Evolutionary conservation across 2,888 invertebrate genomes (phyloP).

Genomic region (Zygogramma bicolorata): DNA sequence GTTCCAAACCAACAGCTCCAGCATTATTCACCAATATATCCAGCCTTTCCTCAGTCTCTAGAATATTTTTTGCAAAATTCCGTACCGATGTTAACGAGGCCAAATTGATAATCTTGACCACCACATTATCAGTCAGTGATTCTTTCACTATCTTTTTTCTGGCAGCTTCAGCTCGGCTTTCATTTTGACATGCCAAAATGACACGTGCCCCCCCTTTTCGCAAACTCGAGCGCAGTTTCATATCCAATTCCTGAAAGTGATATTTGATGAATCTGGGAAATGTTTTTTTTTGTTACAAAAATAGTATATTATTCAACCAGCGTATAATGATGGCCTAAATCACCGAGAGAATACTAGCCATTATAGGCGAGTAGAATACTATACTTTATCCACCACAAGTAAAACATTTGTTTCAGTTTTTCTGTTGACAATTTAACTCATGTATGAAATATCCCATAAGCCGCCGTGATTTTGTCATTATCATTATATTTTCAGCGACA

Average conservation of each 20-base stretch:
- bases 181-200: constrained; percentile 69
- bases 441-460: too few relatives aligned
- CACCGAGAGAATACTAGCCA: too few relatives aligned
- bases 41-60: constrained; percentile 68
- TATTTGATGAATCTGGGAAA: neutral
- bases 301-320: too few relatives aligned
- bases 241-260: constrained; percentile 64
- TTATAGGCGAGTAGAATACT: too few relatives aligned
- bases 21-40: constrained; percentile 78
- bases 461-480: too few relatives aligned
- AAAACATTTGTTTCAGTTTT: too few relatives aligned
- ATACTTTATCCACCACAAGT: too few relatives aligned
- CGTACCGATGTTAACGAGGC: constrained; percentile 70
- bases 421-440: too few relatives aligned
- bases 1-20: constrained; percentile 68
- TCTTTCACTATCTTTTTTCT: constrained; percentile 55
- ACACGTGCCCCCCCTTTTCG: constrained; percentile 69
- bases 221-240: constrained; percentile 65
- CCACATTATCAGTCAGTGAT: constrained; percentile 61
- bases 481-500: too few relatives aligned
- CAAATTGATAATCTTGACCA: constrained; percentile 68
- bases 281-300: too few relatives aligned
- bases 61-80: constrained; percentile 73
- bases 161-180: constrained; percentile 50
- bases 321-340: too few relatives aligned